Percentiles rank a stretch among this genome's conserved stretches.
Evolutionary conservation across 1,140 invertebrate species (phyloP).

Genomic region (Euborellia annulipes): DNA sequence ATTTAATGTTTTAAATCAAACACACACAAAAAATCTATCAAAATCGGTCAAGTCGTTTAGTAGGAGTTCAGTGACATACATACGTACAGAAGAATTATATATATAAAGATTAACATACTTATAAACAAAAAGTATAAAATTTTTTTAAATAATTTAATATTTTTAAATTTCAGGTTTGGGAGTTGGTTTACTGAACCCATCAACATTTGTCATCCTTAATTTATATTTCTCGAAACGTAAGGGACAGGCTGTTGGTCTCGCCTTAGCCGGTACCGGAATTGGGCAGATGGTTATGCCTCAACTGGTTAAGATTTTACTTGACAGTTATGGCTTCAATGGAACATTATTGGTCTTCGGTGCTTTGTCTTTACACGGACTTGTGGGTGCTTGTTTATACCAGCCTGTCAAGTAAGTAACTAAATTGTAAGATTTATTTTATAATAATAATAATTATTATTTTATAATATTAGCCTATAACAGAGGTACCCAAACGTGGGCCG

Average conservation of each 20-base stretch:
- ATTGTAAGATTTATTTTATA: too few species aligned
- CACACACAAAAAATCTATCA: too few species aligned
- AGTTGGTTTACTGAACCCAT: conserved; percentile 48
- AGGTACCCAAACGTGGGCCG: too few species aligned
- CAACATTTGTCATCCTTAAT: conserved; percentile 54
- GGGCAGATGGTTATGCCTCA: conserved; percentile 62
- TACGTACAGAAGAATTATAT: too few species aligned
- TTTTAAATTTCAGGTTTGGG: conserved; percentile 39
- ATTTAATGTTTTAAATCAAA: too few species aligned
- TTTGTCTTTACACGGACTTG: conserved; percentile 43
- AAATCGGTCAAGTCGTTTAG: too few species aligned
- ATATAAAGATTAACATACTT: too few species aligned
- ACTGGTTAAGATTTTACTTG: conserved; percentile 39
- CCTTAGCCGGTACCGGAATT: conserved; percentile 56
- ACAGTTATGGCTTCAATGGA: conserved; percentile 41
- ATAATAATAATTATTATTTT: too few species aligned
- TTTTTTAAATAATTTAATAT: conserved; percentile 1
- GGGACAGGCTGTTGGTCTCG: conserved; percentile 56
- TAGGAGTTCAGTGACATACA: too few species aligned
- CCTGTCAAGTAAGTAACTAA: conserved; percentile 39
- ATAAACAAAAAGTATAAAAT: background rate
- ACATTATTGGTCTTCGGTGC: conserved; percentile 47
- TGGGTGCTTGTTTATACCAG: conserved; percentile 47
- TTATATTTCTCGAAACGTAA: conserved; percentile 55
- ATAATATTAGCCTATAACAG: too few species aligned